Evolutionary conservation across 30 jellyfish, hydroid and myxozoan genomes (phyloP).

Genomic region (Hydractinia symbiolongicarpus): DNA sequence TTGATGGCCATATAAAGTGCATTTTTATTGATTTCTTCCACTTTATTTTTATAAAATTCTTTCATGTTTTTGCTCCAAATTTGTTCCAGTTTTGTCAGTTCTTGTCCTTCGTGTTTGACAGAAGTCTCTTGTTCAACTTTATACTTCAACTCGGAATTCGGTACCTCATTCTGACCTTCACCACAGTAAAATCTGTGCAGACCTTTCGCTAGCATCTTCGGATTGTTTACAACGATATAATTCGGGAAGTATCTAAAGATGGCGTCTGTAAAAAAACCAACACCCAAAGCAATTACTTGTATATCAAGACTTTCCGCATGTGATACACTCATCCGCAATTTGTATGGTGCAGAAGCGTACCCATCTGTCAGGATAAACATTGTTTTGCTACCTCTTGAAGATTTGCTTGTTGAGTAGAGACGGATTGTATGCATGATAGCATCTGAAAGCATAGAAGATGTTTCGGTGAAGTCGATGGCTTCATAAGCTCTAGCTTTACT

Average conservation of each 20-base stretch:
- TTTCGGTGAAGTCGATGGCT: conserved; percentile 4
- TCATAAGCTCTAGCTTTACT: conserved; percentile 14
- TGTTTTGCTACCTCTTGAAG: background rate
- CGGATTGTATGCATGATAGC: conserved; percentile 6
- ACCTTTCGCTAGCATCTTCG: background rate
- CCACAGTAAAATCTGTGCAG: background rate
- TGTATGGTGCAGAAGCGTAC: conserved; percentile 19
- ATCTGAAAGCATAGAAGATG: background rate
- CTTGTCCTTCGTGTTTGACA: background rate
- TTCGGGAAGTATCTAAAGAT: conserved; percentile 6
- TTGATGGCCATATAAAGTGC: background rate
- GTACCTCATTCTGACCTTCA: background rate
- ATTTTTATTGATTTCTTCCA: background rate
- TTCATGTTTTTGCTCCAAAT: background rate
- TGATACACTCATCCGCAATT: background rate
- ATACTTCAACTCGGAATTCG: background rate
- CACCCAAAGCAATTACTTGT: conserved; percentile 17
- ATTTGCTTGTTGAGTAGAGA: background rate
- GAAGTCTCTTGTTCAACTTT: background rate
- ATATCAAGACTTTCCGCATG: conserved; percentile 16
- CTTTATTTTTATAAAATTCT: background rate
- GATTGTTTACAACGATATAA: conserved; percentile 12
- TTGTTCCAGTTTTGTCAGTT: background rate
- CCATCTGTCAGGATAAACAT: conserved; percentile 20
- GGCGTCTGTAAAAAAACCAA: conserved; percentile 13